Conservation (phyloP, 2,113 vertebrate genomes). For the Tenebrosternarchus preto region DNA sequence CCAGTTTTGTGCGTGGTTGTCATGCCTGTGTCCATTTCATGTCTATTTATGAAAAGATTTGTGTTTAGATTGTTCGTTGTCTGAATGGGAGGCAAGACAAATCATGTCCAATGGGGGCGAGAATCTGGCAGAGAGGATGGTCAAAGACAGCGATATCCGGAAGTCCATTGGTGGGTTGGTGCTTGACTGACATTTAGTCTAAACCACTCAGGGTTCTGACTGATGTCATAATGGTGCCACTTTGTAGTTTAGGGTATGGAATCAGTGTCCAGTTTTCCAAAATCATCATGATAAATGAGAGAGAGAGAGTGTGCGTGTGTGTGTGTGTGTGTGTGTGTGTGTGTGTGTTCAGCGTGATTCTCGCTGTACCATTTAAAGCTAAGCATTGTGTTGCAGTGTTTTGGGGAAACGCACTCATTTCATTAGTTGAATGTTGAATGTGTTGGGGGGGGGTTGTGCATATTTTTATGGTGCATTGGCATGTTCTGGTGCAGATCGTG, state of each 20-base stretch:
- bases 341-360: not conserved
- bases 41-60: slow-evolving; percentile 43
- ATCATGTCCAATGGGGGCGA: slow-evolving; percentile 83
- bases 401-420: not conserved
- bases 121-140: slow-evolving; percentile 72
- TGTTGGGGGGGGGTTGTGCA: not conserved
- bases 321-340: no score
- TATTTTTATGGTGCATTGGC: not conserved
- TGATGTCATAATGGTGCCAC: slow-evolving; percentile 18
- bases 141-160: slow-evolving; percentile 72
- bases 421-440: not conserved
- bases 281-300: not conserved
- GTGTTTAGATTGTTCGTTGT: slow-evolving; percentile 73
- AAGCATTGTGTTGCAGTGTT: no score
- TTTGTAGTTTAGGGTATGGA: not conserved
- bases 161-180: slow-evolving; percentile 79
- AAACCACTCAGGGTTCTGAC: slow-evolving; percentile 7
- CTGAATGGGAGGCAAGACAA: slow-evolving; percentile 69
- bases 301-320: no score
- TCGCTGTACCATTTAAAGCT: no score
- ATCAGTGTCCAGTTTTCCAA: no score
- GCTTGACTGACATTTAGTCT: slow-evolving; percentile 39
- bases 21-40: slow-evolving; percentile 24
- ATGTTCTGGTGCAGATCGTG: slow-evolving; percentile 64
- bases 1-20: not conserved